Evolutionary conservation across 2,113 vertebrate genomes (phyloP).

Genomic region (Poeciliopsis turrubarensis): DNA sequence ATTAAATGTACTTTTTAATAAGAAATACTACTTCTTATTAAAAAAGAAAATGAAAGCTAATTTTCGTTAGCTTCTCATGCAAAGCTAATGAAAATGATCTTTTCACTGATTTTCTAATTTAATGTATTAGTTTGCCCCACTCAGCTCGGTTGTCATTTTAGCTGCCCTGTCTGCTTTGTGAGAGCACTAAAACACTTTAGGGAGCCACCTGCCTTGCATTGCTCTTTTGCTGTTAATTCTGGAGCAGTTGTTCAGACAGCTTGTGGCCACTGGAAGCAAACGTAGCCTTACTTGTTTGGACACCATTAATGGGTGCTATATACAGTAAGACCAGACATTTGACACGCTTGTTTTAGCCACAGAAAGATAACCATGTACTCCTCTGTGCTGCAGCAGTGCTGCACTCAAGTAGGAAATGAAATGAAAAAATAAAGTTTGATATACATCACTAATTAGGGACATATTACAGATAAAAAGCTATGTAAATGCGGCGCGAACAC

Average conservation of each 20-base stretch:
- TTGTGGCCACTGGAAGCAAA: slow-evolving; percentile 20
- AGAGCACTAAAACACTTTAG: slow-evolving; percentile 19
- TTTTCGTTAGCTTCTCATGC: no score
- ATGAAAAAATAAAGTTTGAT: slow-evolving; percentile 41
- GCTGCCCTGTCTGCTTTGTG: not conserved
- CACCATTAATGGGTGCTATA: slow-evolving; percentile 45
- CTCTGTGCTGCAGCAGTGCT: not conserved
- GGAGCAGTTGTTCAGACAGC: slow-evolving; percentile 31
- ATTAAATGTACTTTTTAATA: not conserved
- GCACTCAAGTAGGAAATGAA: slow-evolving; percentile 10
- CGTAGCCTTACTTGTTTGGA: slow-evolving; percentile 35
- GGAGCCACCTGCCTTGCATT: slow-evolving; percentile 20
- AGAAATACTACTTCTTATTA: not conserved
- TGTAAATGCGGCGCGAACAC: slow-evolving; percentile 55
- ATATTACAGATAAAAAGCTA: slow-evolving; percentile 69
- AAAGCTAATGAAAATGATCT: not conserved
- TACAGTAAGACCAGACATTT: slow-evolving; percentile 13
- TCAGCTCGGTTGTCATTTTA: slow-evolving; percentile 17
- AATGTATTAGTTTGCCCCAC: slow-evolving; percentile 22
- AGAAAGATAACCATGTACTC: slow-evolving; percentile 12
- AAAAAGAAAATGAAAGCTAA: no score
- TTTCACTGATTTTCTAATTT: not conserved
- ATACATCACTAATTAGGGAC: slow-evolving; percentile 69
- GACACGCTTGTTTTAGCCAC: slow-evolving; percentile 47
- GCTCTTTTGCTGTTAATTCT: slow-evolving; percentile 18